These are phyloP conservation scores for Trochalopteron elliotii DNA, from an alignment of 2,113 vertebrate genomes.

Conservation along the genomic window DNA sequence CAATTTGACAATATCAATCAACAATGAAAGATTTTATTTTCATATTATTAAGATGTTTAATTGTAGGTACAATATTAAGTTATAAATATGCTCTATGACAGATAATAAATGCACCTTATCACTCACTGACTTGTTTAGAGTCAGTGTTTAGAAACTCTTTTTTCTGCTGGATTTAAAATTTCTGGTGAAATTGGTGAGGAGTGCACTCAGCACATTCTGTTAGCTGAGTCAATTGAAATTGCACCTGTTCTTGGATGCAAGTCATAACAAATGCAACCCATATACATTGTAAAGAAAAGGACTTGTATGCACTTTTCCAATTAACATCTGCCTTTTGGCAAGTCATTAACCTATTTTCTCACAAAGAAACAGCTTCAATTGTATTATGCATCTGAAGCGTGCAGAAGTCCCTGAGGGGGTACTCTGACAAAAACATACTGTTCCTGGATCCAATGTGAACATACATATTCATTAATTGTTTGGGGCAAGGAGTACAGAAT, in stretches of 20 bases:
- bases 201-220: not conserved
- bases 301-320: conserved; percentile 37
- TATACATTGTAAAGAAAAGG: conserved; percentile 22
- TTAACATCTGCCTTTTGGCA: conserved; percentile 67
- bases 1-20: not conserved
- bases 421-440: conserved; percentile 52
- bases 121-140: not conserved
- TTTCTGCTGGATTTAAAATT: not conserved
- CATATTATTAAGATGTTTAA: not conserved
- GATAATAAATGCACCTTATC: not conserved
- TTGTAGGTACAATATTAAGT: not conserved
- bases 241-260: conserved; percentile 49
- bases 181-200: not conserved
- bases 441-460: conserved; percentile 39
- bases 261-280: conserved; percentile 39
- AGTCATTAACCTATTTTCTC: conserved; percentile 67
- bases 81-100: not conserved
- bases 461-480: conserved; percentile 59
- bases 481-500: conserved; percentile 38
- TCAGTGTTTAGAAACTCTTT: not conserved
- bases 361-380: conserved; percentile 46
- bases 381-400: conserved; percentile 59
- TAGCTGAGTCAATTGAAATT: conserved; percentile 46
- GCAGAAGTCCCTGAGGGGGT: conserved; percentile 28
- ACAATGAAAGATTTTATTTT: not conserved